Evolutionary conservation across 2,797 vertebrate species (phyloP).

Genomic region (Helicolenus hilgendorfi): DNA sequence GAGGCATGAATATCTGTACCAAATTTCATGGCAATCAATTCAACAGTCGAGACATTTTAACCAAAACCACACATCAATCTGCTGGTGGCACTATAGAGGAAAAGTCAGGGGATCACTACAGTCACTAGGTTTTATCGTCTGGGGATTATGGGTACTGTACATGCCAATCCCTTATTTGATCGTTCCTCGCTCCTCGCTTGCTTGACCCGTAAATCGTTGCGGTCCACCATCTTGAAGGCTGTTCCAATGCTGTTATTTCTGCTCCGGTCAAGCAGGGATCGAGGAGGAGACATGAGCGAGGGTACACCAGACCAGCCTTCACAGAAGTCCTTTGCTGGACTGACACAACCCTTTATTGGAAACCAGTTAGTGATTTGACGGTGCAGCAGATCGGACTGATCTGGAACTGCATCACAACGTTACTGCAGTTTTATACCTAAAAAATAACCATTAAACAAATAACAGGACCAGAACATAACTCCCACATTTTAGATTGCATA

Average conservation of each 20-base stretch:
- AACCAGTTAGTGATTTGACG: not conserved
- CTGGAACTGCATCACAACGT: not conserved
- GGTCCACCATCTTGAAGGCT: not conserved
- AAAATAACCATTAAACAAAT: not conserved
- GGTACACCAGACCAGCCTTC: not conserved
- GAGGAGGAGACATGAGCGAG: not conserved
- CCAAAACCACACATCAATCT: not conserved
- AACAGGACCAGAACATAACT: not conserved
- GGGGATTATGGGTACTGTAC: not conserved
- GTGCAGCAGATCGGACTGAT: not conserved
- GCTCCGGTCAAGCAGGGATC: not conserved
- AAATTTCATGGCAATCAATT: not conserved
- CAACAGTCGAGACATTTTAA: not conserved
- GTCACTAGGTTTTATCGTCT: not conserved
- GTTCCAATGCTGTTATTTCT: not conserved
- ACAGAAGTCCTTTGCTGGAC: not conserved
- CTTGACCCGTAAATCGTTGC: not conserved
- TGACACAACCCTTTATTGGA: not conserved
- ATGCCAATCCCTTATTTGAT: not conserved
- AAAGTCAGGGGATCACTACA: not conserved
- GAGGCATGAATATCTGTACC: not conserved
- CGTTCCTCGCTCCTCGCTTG: not conserved
- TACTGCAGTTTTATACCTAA: not conserved
- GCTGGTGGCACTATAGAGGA: not conserved
- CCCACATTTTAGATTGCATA: not conserved